Conservation (phyloP, 1,140 invertebrate genomes). For the Apis dorsata region DNA sequence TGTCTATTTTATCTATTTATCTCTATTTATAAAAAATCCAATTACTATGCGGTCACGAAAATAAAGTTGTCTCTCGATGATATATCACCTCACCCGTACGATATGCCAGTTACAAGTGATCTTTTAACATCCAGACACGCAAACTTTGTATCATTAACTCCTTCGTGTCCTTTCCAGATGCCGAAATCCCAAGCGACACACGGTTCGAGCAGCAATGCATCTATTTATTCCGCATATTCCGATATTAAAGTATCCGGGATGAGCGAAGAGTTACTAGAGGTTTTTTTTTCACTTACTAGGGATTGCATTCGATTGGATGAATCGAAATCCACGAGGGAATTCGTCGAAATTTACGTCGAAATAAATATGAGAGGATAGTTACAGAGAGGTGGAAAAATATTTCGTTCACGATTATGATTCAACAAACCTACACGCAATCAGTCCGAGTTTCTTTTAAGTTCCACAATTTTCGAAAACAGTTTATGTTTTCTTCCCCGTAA, state of each 20-base stretch:
- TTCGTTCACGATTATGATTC: background rate
- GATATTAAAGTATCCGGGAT: background rate
- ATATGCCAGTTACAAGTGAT: background rate
- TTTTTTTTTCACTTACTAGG: background rate
- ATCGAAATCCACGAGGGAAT: background rate
- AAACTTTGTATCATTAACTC: conserved; percentile 32
- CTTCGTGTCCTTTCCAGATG: background rate
- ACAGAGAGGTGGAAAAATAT: background rate
- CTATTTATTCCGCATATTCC: background rate
- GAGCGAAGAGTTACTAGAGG: too few species aligned
- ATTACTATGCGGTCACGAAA: conserved; percentile 23
- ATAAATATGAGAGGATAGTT: too few species aligned
- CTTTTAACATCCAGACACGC: conserved; percentile 3
- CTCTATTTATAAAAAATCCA: conserved; percentile 51
- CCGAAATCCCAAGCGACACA: background rate
- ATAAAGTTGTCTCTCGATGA: conserved; percentile 41
- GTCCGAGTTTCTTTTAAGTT: background rate
- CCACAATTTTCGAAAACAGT: background rate
- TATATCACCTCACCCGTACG: conserved; percentile 26
- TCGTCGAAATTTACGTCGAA: background rate
- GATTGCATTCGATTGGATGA: background rate
- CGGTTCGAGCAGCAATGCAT: background rate
- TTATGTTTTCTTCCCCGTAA: background rate
- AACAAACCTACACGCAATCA: too few species aligned
- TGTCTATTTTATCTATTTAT: too few species aligned